Conservation (phyloP, 2,113 vertebrate species). For the Sinocyclocheilus maitianheensis region DNA sequence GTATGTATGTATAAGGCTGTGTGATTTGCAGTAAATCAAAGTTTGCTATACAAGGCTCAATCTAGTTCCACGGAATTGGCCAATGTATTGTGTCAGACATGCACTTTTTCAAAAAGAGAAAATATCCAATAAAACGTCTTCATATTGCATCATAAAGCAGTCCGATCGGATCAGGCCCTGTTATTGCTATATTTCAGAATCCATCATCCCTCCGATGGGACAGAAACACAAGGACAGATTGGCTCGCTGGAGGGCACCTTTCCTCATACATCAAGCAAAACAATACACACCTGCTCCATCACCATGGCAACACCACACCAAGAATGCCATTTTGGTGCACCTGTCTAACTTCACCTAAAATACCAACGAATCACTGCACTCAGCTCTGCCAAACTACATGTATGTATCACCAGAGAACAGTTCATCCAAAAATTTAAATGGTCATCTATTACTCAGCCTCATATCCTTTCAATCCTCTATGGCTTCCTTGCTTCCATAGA, state of each 20-base stretch:
- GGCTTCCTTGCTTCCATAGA: background rate
- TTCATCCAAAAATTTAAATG: background rate
- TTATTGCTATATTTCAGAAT: constrained; percentile 25
- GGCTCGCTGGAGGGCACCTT: constrained; percentile 28
- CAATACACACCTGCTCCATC: constrained; percentile 29
- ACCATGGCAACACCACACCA: constrained; percentile 4
- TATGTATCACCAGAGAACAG: background rate
- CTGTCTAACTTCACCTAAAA: constrained; percentile 24
- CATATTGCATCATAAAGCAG: background rate
- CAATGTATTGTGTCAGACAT: constrained; percentile 2
- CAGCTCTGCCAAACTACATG: background rate
- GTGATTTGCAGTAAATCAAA: background rate
- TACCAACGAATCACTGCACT: constrained; percentile 7
- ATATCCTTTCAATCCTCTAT: background rate
- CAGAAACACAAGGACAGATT: constrained; percentile 40
- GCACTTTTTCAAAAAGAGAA: constrained; percentile 13
- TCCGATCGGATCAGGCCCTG: constrained; percentile 7
- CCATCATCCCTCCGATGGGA: constrained; percentile 36
- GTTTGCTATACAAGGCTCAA: background rate
- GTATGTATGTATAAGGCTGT: no score
- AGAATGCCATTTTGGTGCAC: constrained; percentile 30
- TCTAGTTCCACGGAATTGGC: background rate
- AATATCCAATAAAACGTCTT: constrained; percentile 6
- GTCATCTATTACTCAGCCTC: no score
- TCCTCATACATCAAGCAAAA: constrained; percentile 38